Evolutionary conservation across 2,113 vertebrate genomes (phyloP), one percentile per base, ranked within the genome.

Genomic region (Ranitomeya imitator): DNA sequence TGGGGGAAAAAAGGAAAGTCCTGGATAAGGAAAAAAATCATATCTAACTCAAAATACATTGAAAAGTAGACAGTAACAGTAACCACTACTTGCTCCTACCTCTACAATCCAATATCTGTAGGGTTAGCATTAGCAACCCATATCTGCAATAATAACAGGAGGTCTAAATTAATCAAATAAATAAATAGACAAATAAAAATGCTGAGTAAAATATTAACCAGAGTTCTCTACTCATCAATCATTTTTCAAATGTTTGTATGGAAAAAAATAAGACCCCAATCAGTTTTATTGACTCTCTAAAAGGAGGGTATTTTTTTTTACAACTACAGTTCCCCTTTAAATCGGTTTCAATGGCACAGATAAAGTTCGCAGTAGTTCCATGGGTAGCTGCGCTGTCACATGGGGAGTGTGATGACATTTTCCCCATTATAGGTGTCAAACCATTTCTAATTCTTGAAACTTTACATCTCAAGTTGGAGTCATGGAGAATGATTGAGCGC

Each of bases 381-480:
- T 51, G 19, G 11, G 73, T 51, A 52, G 21, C 45, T 19, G 1
- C 5, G 73, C 16, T 21, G 73, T 76, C 73, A 76, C 73, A 51
- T 76, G 73, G 37, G 18, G 45, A 21, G 2, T 19, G 37, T 5
- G 69, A 19, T 51, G 31, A 31, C 31, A 51, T 19, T 81, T 69
- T 54, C n/a, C 18, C 18, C 23, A 54, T 85, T 78, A 52, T 60
- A 86, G 85, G 74, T 63, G 73, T 52, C 57, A n/a, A 16, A 2
- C 12, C 51, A 76, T 52, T 78, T 45, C 21, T 78, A 79, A 79
- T 67, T 61, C n/a, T 37, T 69, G 6, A 26, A 86, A 69, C 57
- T 79, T 45, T 54, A 7, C 74, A 31, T 86, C 65, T 54, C 6
- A 69, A 57, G 79, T 61, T 23, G 74, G 15, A 86, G 54, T 79